Conservation (phyloP, 2,797 vertebrate species). For the Tokudaia tokunoshimensis region DNA sequence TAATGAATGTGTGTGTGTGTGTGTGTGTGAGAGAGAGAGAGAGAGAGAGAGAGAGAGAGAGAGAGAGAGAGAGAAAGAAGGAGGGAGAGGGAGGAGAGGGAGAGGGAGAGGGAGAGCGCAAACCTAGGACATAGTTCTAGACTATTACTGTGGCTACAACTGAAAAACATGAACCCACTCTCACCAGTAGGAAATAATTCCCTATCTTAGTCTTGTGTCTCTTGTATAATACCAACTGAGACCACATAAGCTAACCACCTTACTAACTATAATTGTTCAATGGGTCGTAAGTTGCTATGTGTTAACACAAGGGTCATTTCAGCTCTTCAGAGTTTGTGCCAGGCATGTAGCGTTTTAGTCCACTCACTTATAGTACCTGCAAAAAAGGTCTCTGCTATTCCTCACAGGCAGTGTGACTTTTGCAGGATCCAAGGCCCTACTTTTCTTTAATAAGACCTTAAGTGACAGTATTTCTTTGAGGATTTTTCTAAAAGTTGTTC, state of each 20-base stretch:
- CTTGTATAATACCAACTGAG: background rate
- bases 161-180: background rate
- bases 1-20: background rate
- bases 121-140: background rate
- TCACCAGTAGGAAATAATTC: background rate
- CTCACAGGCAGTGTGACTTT: background rate
- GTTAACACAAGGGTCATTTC: background rate
- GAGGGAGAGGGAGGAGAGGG: too few relatives aligned
- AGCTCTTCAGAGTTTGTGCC: background rate
- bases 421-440: background rate
- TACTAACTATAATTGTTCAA: background rate
- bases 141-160: background rate
- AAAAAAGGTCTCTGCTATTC: background rate
- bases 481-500: background rate
- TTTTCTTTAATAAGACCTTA: background rate
- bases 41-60: too few relatives aligned
- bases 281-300: background rate
- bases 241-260: background rate
- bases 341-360: background rate
- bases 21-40: background rate
- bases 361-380: background rate
- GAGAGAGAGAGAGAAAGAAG: too few relatives aligned
- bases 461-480: conserved; percentile 13
- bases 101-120: too few relatives aligned
- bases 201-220: background rate